Base-by-base conservation (phyloP, 2,113 vertebrate genomes). In the Alaudala cheleensis region DNA sequence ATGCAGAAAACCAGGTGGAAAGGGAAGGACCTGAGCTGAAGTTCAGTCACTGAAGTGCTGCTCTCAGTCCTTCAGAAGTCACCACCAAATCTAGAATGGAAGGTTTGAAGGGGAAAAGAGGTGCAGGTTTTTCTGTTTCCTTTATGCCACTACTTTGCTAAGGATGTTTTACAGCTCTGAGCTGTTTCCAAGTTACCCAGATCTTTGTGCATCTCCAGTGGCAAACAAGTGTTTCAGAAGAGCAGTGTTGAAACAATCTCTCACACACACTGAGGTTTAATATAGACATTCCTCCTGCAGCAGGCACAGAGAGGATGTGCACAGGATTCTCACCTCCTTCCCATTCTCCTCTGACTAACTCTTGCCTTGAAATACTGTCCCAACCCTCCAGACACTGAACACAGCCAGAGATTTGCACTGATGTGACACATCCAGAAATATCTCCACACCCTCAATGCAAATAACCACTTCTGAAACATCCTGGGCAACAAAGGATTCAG, bases 21-120 rank as follows among this genome's bases (percentile, higher is more conserved):
- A 51, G 14, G 26, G 49, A 73, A 54, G 26, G 14, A 19, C 14
- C 29, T 8, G 11, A 51, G 54, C 24, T 67, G 34, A 31, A 67
- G 60, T 33, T 47, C 44, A 39, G 14, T 22, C 6, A 7, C 5
- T 53, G 14, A 60, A 69, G 26, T 10, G 42, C 34, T 91, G 21
- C 31, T 64, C 1, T 21, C 53, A 65, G 18, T 42, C n/a, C 33
- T 45, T 40, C 42, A 37, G 33, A 71, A 33, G 21, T 34, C 31
- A 42, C 23, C 60, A 44, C 1, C 0, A 1, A 42, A 80, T 10
- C 14, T 20, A 29, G 22, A 71, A 14, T 0, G 3, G 33, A 44
- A 22, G 15, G 17, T 53, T 54, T 2, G 1, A 34, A 57, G 58
- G 5, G 7, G 21, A 34, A 25, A 37, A 50, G 26, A 53, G 25